These are phyloP conservation scores for Eulemur albifrons DNA, from an alignment of 2,797 vertebrate genomes.

Conservation along the genomic window DNA sequence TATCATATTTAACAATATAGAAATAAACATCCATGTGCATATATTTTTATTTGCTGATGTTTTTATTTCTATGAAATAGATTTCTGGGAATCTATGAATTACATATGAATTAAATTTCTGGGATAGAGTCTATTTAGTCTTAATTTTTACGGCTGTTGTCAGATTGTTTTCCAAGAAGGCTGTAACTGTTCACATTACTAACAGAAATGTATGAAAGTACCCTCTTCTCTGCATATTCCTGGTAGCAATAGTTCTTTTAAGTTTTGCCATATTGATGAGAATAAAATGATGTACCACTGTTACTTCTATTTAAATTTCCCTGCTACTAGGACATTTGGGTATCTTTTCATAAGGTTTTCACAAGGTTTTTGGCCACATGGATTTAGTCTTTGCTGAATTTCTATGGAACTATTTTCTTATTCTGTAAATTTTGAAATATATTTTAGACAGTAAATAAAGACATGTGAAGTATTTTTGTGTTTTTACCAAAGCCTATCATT, in stretches of 20 bases:
- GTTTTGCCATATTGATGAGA: background rate
- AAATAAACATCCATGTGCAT: background rate
- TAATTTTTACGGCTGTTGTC: background rate
- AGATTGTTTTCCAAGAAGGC: background rate
- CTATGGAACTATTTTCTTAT: background rate
- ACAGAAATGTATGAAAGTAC: background rate
- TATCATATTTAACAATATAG: background rate
- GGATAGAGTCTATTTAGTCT: background rate
- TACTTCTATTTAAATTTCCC: background rate
- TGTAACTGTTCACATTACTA: background rate
- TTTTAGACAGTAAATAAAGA: background rate
- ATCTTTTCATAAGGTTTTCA: background rate
- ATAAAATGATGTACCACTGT: background rate
- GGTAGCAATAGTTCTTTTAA: background rate
- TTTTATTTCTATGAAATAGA: background rate
- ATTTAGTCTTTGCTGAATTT: background rate
- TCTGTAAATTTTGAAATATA: background rate
- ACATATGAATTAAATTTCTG: background rate
- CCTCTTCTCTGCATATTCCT: background rate
- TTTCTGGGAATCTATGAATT: background rate
- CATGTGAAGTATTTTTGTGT: background rate
- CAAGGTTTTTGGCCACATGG: background rate
- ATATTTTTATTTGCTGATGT: background rate
- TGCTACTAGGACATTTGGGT: background rate
- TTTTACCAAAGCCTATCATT: background rate